Conservation (phyloP, 2,113 vertebrate genomes). For the Rhynchopsitta pachyrhyncha region DNA sequence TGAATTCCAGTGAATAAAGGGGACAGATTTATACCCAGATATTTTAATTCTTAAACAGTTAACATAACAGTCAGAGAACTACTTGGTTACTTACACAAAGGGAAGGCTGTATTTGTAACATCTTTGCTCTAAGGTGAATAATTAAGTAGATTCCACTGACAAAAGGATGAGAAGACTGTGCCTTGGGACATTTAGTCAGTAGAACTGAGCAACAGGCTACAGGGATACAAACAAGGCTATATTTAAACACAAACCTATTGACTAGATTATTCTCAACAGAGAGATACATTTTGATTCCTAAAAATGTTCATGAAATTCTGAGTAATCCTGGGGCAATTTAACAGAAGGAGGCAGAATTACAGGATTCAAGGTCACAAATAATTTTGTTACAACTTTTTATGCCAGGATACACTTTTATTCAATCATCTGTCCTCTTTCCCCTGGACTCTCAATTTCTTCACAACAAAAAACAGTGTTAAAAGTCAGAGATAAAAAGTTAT, state of each 20-base stretch:
- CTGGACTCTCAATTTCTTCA: neutral
- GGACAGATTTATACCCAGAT: slow-evolving; percentile 40
- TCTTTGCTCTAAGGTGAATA: slow-evolving; percentile 60
- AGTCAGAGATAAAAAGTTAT: neutral
- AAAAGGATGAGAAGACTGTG: slow-evolving; percentile 63
- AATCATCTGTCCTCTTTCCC: neutral
- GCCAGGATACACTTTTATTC: neutral
- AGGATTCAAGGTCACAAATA: neutral
- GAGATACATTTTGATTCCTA: neutral
- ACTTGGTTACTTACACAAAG: slow-evolving; percentile 50
- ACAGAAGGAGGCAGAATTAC: neutral
- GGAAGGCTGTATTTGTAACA: slow-evolving; percentile 56
- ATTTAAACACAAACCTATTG: slow-evolving; percentile 46
- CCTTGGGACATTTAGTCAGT: slow-evolving; percentile 42
- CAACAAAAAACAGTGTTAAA: neutral
- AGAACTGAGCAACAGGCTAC: slow-evolving; percentile 50
- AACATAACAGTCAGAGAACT: slow-evolving; percentile 52
- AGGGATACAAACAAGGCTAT: slow-evolving; percentile 25
- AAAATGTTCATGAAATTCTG: neutral
- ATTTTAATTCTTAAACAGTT: slow-evolving; percentile 52
- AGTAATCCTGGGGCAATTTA: neutral
- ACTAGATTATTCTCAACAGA: neutral
- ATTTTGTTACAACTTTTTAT: neutral
- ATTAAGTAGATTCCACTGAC: slow-evolving; percentile 66
- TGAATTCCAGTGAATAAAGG: slow-evolving; percentile 12